Percentiles rank a stretch among this genome's conserved stretches.
phyloP scores from a whole-genome alignment of 2,888 invertebrate genomes.

The Lycaena phlaeas region DNA sequence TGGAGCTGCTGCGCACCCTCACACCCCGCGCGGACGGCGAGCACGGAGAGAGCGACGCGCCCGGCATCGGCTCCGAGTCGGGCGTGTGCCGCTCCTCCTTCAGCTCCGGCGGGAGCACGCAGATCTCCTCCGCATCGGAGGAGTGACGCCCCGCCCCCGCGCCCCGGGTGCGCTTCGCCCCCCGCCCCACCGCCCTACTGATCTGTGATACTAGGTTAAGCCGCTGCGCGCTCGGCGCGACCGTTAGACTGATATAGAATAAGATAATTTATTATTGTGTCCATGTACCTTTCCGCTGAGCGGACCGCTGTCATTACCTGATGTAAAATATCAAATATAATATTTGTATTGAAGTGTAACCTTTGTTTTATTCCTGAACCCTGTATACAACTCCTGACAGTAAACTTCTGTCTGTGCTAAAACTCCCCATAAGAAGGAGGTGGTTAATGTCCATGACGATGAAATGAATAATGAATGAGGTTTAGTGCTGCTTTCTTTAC shows the following conservation, averaged over 20 bases:
- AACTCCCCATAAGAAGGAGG: no score
- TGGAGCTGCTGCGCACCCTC: slow-evolving; percentile 54
- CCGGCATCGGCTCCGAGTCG: slow-evolving; percentile 60
- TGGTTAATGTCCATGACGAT: no score
- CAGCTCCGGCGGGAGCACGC: slow-evolving; percentile 76
- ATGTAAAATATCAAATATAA: slow-evolving; percentile 45
- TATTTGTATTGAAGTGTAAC: slow-evolving; percentile 49
- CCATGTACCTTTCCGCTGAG: slow-evolving; percentile 71
- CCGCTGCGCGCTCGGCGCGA: slow-evolving; percentile 63
- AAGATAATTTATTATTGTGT: slow-evolving; percentile 67
- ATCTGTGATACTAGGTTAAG: slow-evolving; percentile 72
- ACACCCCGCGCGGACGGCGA: slow-evolving; percentile 58
- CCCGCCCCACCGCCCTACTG: slow-evolving; percentile 69
- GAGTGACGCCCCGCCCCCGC: slow-evolving; percentile 58
- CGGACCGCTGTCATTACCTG: slow-evolving; percentile 65
- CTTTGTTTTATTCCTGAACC: slow-evolving; percentile 23
- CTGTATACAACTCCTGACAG: background rate
- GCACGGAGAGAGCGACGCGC: slow-evolving; percentile 29
- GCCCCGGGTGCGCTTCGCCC: slow-evolving; percentile 51
- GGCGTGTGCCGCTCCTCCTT: slow-evolving; percentile 75
- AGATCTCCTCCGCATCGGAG: slow-evolving; percentile 75
- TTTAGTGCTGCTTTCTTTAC: no score
- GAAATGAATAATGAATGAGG: no score
- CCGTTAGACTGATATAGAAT: slow-evolving; percentile 70
- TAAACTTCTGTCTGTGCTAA: no score